Percentiles rank a stretch among this genome's conserved stretches.
phyloP scores from a whole-genome alignment of 2,888 invertebrate species.

The Seladonia tumulorum region DNA sequence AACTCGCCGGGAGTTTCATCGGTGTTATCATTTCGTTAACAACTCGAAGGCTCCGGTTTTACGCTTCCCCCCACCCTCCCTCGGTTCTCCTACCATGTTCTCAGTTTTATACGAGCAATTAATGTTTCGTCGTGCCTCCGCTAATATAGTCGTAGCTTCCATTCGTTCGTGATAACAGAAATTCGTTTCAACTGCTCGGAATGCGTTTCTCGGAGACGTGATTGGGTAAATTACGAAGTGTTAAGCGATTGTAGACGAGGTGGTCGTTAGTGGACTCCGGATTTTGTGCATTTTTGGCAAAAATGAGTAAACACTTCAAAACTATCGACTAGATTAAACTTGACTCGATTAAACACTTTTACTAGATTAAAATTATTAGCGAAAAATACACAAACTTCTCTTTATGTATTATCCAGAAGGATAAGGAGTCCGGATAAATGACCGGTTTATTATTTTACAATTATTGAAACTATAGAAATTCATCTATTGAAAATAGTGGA shows the following conservation, averaged over 20 bases:
- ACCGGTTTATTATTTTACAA: too few species aligned
- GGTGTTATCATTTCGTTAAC: constrained; percentile 48
- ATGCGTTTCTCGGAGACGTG: not conserved
- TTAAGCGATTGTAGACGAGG: not conserved
- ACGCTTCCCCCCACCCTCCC: not conserved
- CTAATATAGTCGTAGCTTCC: not conserved
- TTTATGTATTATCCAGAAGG: too few species aligned
- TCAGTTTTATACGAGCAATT: not conserved
- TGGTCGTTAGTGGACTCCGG: not conserved
- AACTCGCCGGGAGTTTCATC: constrained; percentile 13
- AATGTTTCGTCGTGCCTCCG: not conserved
- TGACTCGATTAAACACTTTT: too few species aligned
- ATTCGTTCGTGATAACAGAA: not conserved
- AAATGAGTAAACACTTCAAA: too few species aligned
- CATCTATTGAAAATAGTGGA: too few species aligned
- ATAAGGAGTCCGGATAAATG: too few species aligned
- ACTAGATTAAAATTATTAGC: too few species aligned
- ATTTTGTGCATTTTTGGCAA: too few species aligned
- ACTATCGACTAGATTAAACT: too few species aligned
- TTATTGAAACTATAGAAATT: too few species aligned
- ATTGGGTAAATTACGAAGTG: not conserved
- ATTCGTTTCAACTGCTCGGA: not conserved
- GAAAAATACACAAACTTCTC: too few species aligned
- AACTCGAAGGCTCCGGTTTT: not conserved
- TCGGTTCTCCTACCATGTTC: not conserved